These are phyloP conservation scores for Noctua janthina DNA, from an alignment of 2,888 invertebrate species.

Conservation along the genomic window DNA sequence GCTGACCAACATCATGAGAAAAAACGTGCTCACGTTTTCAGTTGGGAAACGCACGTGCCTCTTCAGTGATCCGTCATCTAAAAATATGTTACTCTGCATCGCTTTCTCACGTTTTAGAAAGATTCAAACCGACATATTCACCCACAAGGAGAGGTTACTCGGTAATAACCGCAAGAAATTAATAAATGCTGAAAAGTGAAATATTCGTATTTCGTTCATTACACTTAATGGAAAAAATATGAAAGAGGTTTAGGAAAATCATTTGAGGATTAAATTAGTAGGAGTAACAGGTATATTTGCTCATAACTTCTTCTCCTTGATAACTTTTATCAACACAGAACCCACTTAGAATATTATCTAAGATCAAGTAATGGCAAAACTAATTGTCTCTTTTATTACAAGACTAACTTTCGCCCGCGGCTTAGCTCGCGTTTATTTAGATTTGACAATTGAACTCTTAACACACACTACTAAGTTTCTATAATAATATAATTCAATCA, in stretches of 20 bases:
- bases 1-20: slow-evolving; percentile 46
- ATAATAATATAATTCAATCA: too few relatives aligned
- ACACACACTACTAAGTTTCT: too few relatives aligned
- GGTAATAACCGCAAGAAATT: too few relatives aligned
- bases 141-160: background rate
- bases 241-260: background rate
- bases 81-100: slow-evolving; percentile 54
- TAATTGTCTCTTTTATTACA: background rate
- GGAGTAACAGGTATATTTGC: background rate
- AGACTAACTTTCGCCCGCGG: too few relatives aligned
- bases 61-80: slow-evolving; percentile 55
- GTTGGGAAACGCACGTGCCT: slow-evolving; percentile 51
- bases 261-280: background rate
- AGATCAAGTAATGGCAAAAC: background rate
- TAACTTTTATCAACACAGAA: background rate
- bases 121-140: slow-evolving; percentile 14
- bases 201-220: background rate
- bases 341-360: background rate
- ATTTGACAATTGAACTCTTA: too few relatives aligned
- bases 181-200: background rate
- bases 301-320: background rate
- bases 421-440: too few relatives aligned
- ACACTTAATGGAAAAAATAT: background rate
- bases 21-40: slow-evolving; percentile 52
- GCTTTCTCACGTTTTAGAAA: slow-evolving; percentile 46